Percentiles rank a stretch among this genome's conserved stretches.
Evolutionary conservation across 2,888 invertebrate species (phyloP).

Genomic region (Dione vanillae): DNA sequence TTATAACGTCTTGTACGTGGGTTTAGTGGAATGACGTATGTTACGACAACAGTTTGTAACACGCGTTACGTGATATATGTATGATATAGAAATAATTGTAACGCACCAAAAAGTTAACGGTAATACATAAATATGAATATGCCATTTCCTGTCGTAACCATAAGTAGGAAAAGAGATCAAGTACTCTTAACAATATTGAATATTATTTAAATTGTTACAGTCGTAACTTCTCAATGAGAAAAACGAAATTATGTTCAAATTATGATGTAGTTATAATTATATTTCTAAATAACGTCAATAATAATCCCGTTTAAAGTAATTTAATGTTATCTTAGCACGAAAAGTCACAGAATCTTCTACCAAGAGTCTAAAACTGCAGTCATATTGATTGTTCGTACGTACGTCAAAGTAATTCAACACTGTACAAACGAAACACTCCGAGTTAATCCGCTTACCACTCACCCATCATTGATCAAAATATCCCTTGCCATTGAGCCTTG

Average conservation of each 20-base stretch:
- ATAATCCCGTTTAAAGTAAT: too few relatives aligned
- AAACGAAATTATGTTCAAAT: too few relatives aligned
- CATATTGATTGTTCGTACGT: constrained; percentile 17
- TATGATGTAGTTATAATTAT: too few relatives aligned
- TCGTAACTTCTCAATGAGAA: neutral
- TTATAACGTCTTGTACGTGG: constrained; percentile 62
- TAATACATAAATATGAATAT: too few relatives aligned
- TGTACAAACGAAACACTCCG: constrained; percentile 43
- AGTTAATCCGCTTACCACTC: constrained; percentile 67
- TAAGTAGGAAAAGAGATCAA: neutral
- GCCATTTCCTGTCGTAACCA: neutral
- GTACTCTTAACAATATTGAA: too few relatives aligned
- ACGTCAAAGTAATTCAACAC: constrained; percentile 17
- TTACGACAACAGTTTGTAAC: constrained; percentile 38
- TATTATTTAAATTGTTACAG: neutral
- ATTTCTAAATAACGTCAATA: too few relatives aligned
- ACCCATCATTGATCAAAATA: constrained; percentile 61
- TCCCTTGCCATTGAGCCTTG: constrained; percentile 34
- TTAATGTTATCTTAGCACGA: too few relatives aligned
- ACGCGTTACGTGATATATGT: constrained; percentile 37
- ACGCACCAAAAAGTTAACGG: constrained; percentile 24
- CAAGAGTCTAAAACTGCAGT: constrained; percentile 6
- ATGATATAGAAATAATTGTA: constrained; percentile 27
- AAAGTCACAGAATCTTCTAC: neutral
- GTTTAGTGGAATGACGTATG: constrained; percentile 35